A percentile compares a stretch with the other conserved stretches of the same genome.
These are phyloP conservation scores for Ptyas mucosa DNA, from an alignment of 2,113 vertebrate genomes.

Conservation along the genomic window DNA sequence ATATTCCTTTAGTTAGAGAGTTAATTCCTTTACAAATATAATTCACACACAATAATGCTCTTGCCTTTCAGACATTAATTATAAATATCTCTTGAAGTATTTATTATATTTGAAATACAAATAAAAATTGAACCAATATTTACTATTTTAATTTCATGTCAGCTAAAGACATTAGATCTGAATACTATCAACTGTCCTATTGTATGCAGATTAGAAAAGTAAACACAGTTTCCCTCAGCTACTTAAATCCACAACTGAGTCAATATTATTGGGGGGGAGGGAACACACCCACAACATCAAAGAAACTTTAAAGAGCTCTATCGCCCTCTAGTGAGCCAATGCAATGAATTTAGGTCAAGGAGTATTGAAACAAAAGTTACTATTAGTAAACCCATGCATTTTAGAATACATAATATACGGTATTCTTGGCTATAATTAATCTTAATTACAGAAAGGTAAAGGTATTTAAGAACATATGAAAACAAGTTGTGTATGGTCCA, in stretches of 20 bases:
- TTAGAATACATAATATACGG: background rate
- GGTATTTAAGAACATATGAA: background rate
- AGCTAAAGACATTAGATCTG: constrained; percentile 55
- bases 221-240: constrained; percentile 65
- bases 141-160: background rate
- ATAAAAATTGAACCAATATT: background rate
- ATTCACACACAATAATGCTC: background rate
- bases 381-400: background rate
- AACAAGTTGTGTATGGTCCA: background rate
- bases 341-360: background rate
- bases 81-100: background rate
- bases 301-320: constrained; percentile 57
- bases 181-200: constrained; percentile 56
- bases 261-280: constrained; percentile 38
- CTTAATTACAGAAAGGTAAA: background rate
- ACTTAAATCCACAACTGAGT: constrained; percentile 59
- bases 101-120: constrained; percentile 25
- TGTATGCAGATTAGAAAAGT: constrained; percentile 64
- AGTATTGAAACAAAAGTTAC: background rate
- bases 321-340: constrained; percentile 70
- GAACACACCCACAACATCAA: constrained; percentile 31
- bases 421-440: background rate
- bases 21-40: background rate
- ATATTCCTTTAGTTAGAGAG: background rate
- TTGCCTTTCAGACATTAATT: background rate